These are phyloP conservation scores for Sula dactylatra DNA, from an alignment of 2,113 vertebrate species.

Conservation along the genomic window DNA sequence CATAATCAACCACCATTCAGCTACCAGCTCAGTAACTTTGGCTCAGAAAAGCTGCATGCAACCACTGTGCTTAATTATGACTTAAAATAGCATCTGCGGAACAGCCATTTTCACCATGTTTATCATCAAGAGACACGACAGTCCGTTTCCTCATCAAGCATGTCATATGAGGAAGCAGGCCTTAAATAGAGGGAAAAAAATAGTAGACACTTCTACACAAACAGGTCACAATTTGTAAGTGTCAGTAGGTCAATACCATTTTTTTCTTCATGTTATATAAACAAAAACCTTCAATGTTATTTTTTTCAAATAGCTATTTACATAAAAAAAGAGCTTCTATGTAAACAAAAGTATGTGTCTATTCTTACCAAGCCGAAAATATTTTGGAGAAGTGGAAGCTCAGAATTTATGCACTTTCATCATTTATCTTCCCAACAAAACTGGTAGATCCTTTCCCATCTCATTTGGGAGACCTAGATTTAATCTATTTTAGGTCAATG, in stretches of 20 bases:
- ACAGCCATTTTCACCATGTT: slow-evolving; percentile 41
- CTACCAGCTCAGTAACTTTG: background rate
- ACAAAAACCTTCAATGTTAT: background rate
- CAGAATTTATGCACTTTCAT: slow-evolving; percentile 24
- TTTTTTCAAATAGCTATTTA: slow-evolving; percentile 12
- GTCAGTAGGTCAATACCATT: slow-evolving; percentile 1
- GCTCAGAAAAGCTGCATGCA: background rate
- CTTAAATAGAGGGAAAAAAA: slow-evolving; percentile 1
- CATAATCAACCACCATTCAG: background rate
- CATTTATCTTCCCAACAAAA: background rate
- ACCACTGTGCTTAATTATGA: background rate
- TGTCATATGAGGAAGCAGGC: slow-evolving; percentile 8
- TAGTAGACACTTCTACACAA: background rate
- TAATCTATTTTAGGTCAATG: slow-evolving; percentile 36
- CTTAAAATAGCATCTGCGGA: slow-evolving; percentile 42
- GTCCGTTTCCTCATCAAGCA: slow-evolving; percentile 59
- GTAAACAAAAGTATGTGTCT: background rate
- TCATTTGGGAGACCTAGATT: slow-evolving; percentile 45
- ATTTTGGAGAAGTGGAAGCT: slow-evolving; percentile 18
- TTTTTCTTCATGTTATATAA: background rate
- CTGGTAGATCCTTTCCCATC: background rate
- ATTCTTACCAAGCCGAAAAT: slow-evolving; percentile 32
- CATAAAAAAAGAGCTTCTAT: slow-evolving; percentile 6
- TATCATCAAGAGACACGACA: slow-evolving; percentile 18
- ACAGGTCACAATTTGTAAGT: background rate